phyloP scores from a whole-genome alignment of 1,140 invertebrate species.

The Drosophila funebris region DNA sequence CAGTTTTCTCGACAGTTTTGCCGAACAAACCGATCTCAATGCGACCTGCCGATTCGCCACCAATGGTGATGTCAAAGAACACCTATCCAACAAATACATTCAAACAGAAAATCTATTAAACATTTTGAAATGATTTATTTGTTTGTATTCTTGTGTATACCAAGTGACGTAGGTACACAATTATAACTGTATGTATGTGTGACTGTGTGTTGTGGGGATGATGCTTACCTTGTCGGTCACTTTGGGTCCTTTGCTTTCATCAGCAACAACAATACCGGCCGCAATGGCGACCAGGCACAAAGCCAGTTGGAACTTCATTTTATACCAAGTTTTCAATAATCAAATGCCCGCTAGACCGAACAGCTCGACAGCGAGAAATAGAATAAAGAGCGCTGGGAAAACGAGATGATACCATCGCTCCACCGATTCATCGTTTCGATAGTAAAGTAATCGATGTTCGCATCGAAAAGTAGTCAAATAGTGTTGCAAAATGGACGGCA shows the following conservation, averaged over 20 bases:
- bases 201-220: conserved; percentile 18
- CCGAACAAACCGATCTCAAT: conserved; percentile 97
- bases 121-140: conserved; percentile 54
- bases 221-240: conserved; percentile 88
- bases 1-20: conserved; percentile 98
- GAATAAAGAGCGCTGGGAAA: conserved; percentile 15
- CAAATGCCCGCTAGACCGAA: not conserved
- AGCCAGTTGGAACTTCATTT: conserved; percentile 72
- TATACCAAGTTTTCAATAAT: conserved; percentile 16
- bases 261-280: conserved; percentile 69
- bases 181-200: conserved; percentile 18
- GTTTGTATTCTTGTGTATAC: conserved; percentile 30
- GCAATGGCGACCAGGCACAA: conserved; percentile 69
- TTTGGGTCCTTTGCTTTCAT: conserved; percentile 87
- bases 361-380: conserved; percentile 22
- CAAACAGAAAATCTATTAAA: conserved; percentile 22
- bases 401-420: not conserved
- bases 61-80: conserved; percentile 96
- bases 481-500: not conserved
- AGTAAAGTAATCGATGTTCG: not conserved
- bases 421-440: not conserved
- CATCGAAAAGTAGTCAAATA: not conserved
- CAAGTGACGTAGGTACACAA: conserved; percentile 39
- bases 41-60: conserved; percentile 89
- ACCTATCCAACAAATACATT: conserved; percentile 87